A percentile compares a stretch with the other conserved stretches of the same genome.
These are phyloP conservation scores for Drosophila gunungcola DNA, from an alignment of 1,140 invertebrate genomes.

Conservation along the genomic window DNA sequence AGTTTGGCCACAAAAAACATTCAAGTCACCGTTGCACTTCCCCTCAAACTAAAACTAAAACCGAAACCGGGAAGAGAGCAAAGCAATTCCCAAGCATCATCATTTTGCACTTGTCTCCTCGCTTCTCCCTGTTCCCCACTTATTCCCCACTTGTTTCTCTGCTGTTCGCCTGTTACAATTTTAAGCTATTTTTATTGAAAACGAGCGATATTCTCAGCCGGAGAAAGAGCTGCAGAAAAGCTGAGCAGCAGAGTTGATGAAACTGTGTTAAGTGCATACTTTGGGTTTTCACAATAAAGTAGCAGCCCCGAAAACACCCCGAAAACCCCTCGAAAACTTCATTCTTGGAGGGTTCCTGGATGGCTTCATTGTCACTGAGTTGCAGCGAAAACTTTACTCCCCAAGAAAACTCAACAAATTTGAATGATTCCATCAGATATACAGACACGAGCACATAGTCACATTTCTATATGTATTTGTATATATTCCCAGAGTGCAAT, in stretches of 20 bases:
- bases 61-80: conserved; percentile 23
- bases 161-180: conserved; percentile 75
- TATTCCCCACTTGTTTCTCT: neutral
- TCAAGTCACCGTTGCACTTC: conserved; percentile 38
- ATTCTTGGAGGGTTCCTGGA: conserved; percentile 30
- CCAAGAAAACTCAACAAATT: conserved; percentile 39
- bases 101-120: conserved; percentile 50
- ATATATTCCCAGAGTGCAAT: conserved; percentile 32
- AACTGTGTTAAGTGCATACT: conserved; percentile 75
- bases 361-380: conserved; percentile 70
- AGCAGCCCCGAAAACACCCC: conserved; percentile 4
- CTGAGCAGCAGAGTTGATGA: conserved; percentile 19
- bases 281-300: conserved; percentile 31
- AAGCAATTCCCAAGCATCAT: conserved; percentile 30
- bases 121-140: neutral
- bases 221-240: conserved; percentile 16
- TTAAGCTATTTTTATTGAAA: conserved; percentile 84
- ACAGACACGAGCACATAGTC: neutral
- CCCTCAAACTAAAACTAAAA: conserved; percentile 28
- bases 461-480: neutral
- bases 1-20: conserved; percentile 37
- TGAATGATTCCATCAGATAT: conserved; percentile 39
- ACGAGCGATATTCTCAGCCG: conserved; percentile 73
- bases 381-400: conserved; percentile 15
- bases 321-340: conserved; percentile 12